Evolutionary conservation across 2,888 invertebrate species (phyloP), one percentile per base, ranked within the genome.

Genomic region (Coelopa pilipes): DNA sequence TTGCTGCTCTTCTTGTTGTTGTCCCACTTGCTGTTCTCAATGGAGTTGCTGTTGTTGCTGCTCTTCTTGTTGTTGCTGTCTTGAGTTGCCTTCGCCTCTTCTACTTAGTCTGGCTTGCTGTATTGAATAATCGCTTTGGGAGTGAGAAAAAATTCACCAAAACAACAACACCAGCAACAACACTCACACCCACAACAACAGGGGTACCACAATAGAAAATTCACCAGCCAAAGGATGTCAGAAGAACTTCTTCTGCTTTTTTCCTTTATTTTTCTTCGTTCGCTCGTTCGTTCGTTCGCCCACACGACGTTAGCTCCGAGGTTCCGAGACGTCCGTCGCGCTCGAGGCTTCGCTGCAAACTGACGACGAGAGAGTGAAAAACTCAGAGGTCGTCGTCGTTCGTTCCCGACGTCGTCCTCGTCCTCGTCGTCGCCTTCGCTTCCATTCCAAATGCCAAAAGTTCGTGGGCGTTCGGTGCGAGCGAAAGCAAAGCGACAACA

Each of bases 261-360:
- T 34, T 34, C 2, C 7, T 34, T 34, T 34, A 34, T 34, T 34
- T 34, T 34, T 34, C 7, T 34, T 34, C 34, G 34, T 34, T 34
- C 34, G 34, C 7, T 45, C 10, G 21, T 7, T 49, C n/a, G 50
- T 46, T 66, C 24, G 62, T 19, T 57, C 34, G 12, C 34, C 24
- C 62, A n/a, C 45, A 62, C 24, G 3, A 53, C 34, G n/a, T 53
- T n/a, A 53, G 53, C 53, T 24, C 21, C 57, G 70, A 21, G 34
- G 7, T 34, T 34, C 12, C 11, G 12, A 79, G 75, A 80, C 81
- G 80, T 81, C 84, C 84, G 80, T 80, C 80, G 79, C 81, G 79
- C 79, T 83, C 75, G 81, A 80, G 83, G 83, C 81, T 83, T 82
- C 83, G 81, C 80, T 80, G 83, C 84, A 77, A 79, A 84, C 84